These are phyloP conservation scores for Vidua macroura DNA, from an alignment of 2,113 vertebrate genomes.

Conservation along the genomic window DNA sequence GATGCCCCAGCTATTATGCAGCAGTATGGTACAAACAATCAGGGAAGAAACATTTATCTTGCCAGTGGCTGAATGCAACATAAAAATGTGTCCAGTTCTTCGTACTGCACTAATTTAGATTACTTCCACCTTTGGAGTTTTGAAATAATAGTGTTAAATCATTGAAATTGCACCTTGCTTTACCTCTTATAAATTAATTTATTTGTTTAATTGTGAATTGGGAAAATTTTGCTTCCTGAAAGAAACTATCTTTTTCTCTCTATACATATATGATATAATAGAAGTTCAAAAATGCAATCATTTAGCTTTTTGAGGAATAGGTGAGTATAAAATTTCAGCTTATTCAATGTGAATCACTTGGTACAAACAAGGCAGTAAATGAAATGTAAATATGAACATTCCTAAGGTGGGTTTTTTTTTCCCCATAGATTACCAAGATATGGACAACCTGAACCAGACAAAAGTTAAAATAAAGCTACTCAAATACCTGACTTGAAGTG, in stretches of 20 bases:
- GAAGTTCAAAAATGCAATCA: not conserved
- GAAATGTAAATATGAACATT: not conserved
- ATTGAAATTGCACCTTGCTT: not conserved
- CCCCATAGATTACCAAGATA: not conserved
- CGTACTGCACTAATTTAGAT: not conserved
- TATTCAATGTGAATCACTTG: not conserved
- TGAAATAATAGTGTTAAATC: not conserved
- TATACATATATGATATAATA: not conserved
- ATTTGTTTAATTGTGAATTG: not conserved
- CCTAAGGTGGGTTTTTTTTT: not conserved
- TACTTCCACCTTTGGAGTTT: not conserved
- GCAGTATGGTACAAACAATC: slow-evolving; percentile 14
- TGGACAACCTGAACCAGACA: not conserved
- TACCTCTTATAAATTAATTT: not conserved
- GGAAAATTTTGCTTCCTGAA: not conserved
- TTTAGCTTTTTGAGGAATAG: not conserved
- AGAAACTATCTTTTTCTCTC: accelerated
- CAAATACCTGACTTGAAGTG: not conserved
- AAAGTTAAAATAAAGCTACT: not conserved
- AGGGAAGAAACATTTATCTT: slow-evolving; percentile 41
- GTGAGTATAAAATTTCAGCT: not conserved
- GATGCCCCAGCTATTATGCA: slow-evolving; percentile 13
- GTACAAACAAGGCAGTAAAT: not conserved
- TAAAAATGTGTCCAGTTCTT: not conserved
- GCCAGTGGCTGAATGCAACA: not conserved